A percentile compares a stretch with the other conserved stretches of the same genome.
Conservation (phyloP, 37 sponge, comb jelly and placozoan species). For the Diacarnus erythraeanus region DNA sequence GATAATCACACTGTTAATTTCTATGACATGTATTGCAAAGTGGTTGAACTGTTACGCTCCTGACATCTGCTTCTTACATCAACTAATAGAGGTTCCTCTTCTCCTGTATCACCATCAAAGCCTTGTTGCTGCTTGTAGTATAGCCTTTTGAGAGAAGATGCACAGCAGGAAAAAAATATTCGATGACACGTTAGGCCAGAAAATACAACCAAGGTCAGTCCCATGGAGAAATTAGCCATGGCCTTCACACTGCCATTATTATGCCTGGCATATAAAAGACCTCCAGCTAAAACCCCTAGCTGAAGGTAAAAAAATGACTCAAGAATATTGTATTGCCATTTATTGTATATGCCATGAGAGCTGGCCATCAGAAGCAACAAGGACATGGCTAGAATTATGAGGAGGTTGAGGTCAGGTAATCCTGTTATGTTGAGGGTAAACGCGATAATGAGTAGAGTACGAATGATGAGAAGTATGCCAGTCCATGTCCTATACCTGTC, state of each 20-base stretch:
- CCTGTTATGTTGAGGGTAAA: neutral
- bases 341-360: neutral
- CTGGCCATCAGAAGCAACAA: neutral
- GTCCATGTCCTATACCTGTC: constrained; percentile 2
- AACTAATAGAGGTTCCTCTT: no score
- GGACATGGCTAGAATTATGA: neutral
- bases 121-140: no score
- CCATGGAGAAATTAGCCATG: neutral
- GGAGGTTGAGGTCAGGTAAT: neutral
- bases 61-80: no score
- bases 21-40: no score
- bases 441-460: neutral
- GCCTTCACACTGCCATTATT: neutral
- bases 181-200: no score
- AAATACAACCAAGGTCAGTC: neutral
- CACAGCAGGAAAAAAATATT: no score
- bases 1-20: no score
- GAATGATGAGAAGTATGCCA: neutral
- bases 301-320: neutral
- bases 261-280: neutral
- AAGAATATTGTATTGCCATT: neutral
- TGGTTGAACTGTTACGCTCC: no score
- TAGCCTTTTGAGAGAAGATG: no score
- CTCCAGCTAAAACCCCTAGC: neutral
- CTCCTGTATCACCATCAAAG: no score